phyloP scores from a whole-genome alignment of 2,888 invertebrate genomes.

The Hylaea fasciaria region DNA sequence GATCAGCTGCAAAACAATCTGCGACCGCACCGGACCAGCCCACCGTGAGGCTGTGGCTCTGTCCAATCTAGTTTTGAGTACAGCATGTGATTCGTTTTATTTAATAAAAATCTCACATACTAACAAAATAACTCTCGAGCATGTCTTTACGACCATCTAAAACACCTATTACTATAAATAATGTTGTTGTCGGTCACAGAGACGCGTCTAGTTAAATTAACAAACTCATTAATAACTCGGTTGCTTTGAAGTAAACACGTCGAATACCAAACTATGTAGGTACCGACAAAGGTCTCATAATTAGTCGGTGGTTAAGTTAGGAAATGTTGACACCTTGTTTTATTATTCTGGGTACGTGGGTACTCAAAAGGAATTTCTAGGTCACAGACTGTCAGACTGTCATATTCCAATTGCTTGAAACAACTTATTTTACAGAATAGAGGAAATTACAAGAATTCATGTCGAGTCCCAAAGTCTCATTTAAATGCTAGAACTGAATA shows the following conservation, averaged over 20 bases:
- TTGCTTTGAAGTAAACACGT: conserved; percentile 15
- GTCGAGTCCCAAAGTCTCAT: conserved; percentile 50
- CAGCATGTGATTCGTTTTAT: background rate
- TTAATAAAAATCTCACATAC: no score
- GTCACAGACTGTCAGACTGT: conserved; percentile 44
- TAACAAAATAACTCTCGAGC: no score
- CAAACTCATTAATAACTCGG: conserved; percentile 23
- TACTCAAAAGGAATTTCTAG: conserved; percentile 38
- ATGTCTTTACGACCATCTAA: no score
- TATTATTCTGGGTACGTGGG: conserved; percentile 22
- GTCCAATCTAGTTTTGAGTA: conserved; percentile 38
- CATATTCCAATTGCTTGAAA: conserved; percentile 48
- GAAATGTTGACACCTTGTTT: conserved; percentile 30
- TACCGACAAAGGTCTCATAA: conserved; percentile 21
- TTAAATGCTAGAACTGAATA: conserved; percentile 49
- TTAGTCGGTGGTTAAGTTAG: conserved; percentile 21
- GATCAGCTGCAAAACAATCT: conserved; percentile 52
- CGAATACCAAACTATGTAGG: background rate
- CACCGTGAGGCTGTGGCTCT: conserved; percentile 34
- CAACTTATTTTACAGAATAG: no score
- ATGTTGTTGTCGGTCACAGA: background rate
- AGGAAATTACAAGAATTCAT: conserved; percentile 49
- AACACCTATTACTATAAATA: no score
- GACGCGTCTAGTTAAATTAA: background rate
- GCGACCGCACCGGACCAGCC: conserved; percentile 49